Evolutionary conservation across 2,888 invertebrate species (phyloP).

Genomic region (Saturnia pavonia): DNA sequence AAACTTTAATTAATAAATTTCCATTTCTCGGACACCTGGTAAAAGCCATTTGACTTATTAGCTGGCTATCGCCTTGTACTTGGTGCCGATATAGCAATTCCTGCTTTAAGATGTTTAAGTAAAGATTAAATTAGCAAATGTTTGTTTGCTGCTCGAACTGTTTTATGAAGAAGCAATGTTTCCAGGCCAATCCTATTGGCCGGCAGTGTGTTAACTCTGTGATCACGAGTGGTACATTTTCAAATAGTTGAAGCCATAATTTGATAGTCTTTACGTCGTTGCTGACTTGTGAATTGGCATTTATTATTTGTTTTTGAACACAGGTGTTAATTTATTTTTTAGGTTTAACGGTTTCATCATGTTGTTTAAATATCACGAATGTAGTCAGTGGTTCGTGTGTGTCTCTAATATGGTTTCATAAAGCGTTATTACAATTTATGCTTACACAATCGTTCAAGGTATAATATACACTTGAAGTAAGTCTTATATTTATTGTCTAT

Average conservation of each 20-base stretch:
- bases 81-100: conserved; percentile 40
- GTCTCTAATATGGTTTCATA: conserved; percentile 45
- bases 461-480: conserved; percentile 30
- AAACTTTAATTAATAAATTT: conserved; percentile 77
- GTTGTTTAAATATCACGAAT: conserved; percentile 67
- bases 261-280: conserved; percentile 71
- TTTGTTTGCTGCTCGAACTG: conserved; percentile 39
- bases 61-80: conserved; percentile 49
- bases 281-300: conserved; percentile 71
- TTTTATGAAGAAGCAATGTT: conserved; percentile 61
- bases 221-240: conserved; percentile 75
- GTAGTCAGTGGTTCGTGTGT: conserved; percentile 44
- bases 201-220: conserved; percentile 64
- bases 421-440: conserved; percentile 37
- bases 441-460: conserved; percentile 42
- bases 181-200: conserved; percentile 67
- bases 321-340: conserved; percentile 73
- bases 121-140: conserved; percentile 48
- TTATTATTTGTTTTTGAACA: conserved; percentile 74
- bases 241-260: conserved; percentile 73
- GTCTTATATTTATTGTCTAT: conserved; percentile 34
- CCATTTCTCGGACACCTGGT: conserved; percentile 73
- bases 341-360: conserved; percentile 77
- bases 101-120: conserved; percentile 47
- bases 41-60: conserved; percentile 72